Evolutionary conservation across 92 coral and sea anemone species (phyloP), one percentile per base, ranked within the genome.

Genomic region (Epizoanthus fatuus): DNA sequence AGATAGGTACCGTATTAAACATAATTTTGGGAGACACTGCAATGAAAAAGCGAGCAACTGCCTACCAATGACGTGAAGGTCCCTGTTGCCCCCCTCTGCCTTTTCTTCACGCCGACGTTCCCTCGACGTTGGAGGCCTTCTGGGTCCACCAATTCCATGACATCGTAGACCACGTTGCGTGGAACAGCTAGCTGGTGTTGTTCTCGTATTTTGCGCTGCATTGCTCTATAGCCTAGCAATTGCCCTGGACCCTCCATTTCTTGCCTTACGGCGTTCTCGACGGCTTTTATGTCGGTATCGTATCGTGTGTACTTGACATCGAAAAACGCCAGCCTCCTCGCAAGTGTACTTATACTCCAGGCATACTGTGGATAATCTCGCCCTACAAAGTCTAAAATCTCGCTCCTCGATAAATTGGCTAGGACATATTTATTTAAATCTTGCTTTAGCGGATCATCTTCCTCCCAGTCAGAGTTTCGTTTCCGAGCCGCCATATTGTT

Each of bases 171-270:
- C 53, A 90, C 40, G 62, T 69, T 77, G 74, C 72, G 87, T 52
- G 90, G 93, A 29, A 86, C 86, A 59, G 87, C 90, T 69, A 85
- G 79, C 49, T 85, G 80, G 38, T 90, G 93, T 57, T 85, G 89
- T 47, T 90, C 93, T 81, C 90, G 75, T 3, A 90, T 29, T 62
- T 90, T 86, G 53, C 81, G 81, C 47, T 90, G 93, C 84, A 85
- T 86, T 0, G 87, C 63, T 38, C 90, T 42, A 67, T 90, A 90
- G 38, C 90, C 90, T 5, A 90, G 84, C 44, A 77, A 69, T 84
- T 79, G 80, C 71, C 93, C 89, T 56, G 87, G 89, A 22, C 89
- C 93, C 70, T 89, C 87, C 64, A 72, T 74, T 52, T 81, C 76
- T 17, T 67, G 54, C 65, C 49, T 39, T 20, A 66, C 86, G 11